Evolutionary conservation across 2,888 invertebrate species (phyloP).

Genomic region (Pseudolycoriella hygida): DNA sequence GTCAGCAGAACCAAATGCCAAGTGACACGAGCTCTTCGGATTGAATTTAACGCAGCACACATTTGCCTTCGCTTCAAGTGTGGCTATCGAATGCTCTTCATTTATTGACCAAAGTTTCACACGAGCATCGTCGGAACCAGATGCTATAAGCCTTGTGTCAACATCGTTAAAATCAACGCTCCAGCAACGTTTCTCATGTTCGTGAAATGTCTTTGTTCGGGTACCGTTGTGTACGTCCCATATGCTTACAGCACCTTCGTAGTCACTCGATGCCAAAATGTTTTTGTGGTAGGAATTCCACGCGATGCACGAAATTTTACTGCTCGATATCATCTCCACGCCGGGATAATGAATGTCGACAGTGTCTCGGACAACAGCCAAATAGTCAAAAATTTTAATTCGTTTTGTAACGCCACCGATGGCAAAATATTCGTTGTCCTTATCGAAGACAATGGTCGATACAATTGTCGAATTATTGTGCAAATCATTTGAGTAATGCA

Average conservation of each 20-base stretch:
- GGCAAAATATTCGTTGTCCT: conserved; percentile 88
- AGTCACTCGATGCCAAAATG: conserved; percentile 80
- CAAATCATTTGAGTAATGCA: conserved; percentile 79
- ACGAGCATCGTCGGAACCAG: conserved; percentile 81
- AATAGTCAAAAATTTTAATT: conserved; percentile 86
- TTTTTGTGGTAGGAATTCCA: conserved; percentile 87
- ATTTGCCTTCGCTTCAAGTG: conserved; percentile 83
- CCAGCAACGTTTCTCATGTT: conserved; percentile 93
- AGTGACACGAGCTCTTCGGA: conserved; percentile 65
- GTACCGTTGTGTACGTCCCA: conserved; percentile 78
- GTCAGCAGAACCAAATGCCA: conserved; percentile 93
- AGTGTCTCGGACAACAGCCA: conserved; percentile 63
- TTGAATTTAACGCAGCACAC: conserved; percentile 91
- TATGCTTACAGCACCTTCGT: conserved; percentile 82
- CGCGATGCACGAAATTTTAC: conserved; percentile 86
- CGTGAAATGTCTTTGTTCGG: conserved; percentile 57
- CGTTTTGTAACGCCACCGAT: conserved; percentile 90
- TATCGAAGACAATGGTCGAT: conserved; percentile 89
- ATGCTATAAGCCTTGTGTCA: conserved; percentile 76
- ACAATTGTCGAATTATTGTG: conserved; percentile 75
- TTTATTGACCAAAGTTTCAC: conserved; percentile 89
- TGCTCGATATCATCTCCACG: conserved; percentile 77
- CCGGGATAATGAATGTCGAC: conserved; percentile 87
- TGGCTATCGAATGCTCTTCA: conserved; percentile 68
- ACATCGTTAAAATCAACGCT: conserved; percentile 88